Percentiles rank a stretch among this genome's conserved stretches.
phyloP scores from a whole-genome alignment of 2,113 vertebrate species.

The Ploceus nigricollis region DNA sequence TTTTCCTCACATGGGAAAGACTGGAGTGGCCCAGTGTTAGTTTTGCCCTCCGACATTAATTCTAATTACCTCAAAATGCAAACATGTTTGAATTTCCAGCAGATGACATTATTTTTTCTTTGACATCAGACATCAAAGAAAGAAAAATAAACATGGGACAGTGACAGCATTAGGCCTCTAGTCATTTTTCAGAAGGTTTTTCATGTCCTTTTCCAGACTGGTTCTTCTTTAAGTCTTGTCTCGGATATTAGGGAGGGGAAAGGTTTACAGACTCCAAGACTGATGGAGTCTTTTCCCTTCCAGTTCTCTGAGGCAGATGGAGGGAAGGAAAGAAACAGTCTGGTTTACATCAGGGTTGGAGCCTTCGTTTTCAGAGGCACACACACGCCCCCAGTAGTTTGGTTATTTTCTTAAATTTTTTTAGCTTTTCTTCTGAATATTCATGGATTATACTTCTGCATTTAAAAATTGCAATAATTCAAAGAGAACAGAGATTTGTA shows the following conservation, averaged over 20 bases:
- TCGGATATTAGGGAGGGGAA: slow-evolving; percentile 68
- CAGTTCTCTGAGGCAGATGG: slow-evolving; percentile 52
- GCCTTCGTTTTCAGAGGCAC: slow-evolving; percentile 47
- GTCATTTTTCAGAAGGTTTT: slow-evolving; percentile 76
- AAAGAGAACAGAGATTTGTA: neutral
- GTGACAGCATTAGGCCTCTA: slow-evolving; percentile 73
- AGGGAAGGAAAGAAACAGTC: slow-evolving; percentile 49
- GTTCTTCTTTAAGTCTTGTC: slow-evolving; percentile 71
- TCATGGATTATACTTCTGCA: neutral
- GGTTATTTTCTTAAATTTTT: slow-evolving; percentile 46
- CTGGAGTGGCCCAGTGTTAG: slow-evolving; percentile 61
- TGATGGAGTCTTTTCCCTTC: slow-evolving; percentile 71
- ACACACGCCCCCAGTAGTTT: slow-evolving; percentile 13
- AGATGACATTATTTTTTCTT: slow-evolving; percentile 78
- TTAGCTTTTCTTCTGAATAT: slow-evolving; percentile 50
- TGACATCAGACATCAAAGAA: slow-evolving; percentile 79
- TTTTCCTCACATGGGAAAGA: slow-evolving; percentile 73
- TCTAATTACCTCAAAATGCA: slow-evolving; percentile 81
- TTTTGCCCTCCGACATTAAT: slow-evolving; percentile 78
- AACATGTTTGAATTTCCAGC: slow-evolving; percentile 73
- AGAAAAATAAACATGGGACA: slow-evolving; percentile 76
- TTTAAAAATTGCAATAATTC: slow-evolving; percentile 45
- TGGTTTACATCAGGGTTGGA: slow-evolving; percentile 75
- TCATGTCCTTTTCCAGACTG: slow-evolving; percentile 71
- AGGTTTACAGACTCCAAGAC: slow-evolving; percentile 54